Evolutionary conservation across 1,140 invertebrate genomes (phyloP), one percentile per base, ranked within the genome.

Genomic region (Anagrus nilaparvatae): DNA sequence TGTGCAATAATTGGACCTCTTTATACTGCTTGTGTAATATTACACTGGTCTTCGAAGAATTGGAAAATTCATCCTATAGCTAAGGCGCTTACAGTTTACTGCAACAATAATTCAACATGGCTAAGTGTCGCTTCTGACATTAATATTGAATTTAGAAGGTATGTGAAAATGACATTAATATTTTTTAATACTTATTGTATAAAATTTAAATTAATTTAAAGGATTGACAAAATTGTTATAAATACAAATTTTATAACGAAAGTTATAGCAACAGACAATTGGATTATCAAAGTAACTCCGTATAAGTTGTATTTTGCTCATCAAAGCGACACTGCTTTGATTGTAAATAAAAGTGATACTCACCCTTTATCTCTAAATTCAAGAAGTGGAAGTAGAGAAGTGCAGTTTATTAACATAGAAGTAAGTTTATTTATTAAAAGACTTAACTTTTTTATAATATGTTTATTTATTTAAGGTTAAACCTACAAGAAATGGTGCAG

Each of bases 251-350:
- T 77, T 4, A 70, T 85, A 18, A 76, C 72, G 35, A 77, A 77
- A 53, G 67, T 89, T 23, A 73, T 90, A 48, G 82, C 81, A 5
- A 91, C 87, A 1, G 79, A 87, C 53, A 87, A 81, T 50, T 94
- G 88, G 87, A 77, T 94, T n/a, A 77, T 94, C 18, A 88, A 89
- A 69, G 76, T 87, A 2, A 72, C 78, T 1, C 78, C 83, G 32
- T 88, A 92, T 56, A 76, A 63, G 51, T 55, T 92, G 1, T 67
- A 81, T 51, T 56, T 90, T 30, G 78, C 81, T 1, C 81, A 86
- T 59, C 87, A 92, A 59, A 76, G 69, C 55, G 84, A 92, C 60
- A 78, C 85, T 25, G 67, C 76, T 17, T 64, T 93, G 2, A 75
- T 81, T 19, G 73, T 89, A 12, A 77, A 78, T 46, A 77, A 76